Base-by-base conservation (phyloP, 1,140 invertebrate genomes). In the Drosophila sulfurigaster region DNA sequence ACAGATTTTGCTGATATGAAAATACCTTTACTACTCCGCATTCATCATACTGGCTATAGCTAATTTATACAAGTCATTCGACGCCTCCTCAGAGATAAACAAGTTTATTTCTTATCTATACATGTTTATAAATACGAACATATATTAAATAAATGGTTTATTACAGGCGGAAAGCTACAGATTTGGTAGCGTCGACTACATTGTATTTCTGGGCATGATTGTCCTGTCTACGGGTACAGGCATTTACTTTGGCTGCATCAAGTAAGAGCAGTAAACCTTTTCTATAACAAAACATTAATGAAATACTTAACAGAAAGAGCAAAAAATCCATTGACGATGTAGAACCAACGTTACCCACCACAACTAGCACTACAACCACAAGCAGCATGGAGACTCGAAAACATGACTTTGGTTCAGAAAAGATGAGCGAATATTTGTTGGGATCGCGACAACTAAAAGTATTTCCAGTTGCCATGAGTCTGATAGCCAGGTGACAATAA, bases 391-490 rank as follows among this genome's bases (percentile, higher is more conserved):
- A 57, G 41, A 63, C 56, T n/a, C 73, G 74, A 1, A 79, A 68
- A 46, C 65, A 89, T 69, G 88, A 93, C 70, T 93, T 93, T 58
- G 92, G 92, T 52, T 93, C 92, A 46, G 78, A 82, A 71, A 92
- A 91, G 64, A 90, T 95, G 70, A 94, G 94, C 68, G 96, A 96
- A 81, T 97, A 97, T 92, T 93, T 97, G 65, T 94, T 96, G 41
- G 96, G 96, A 25, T 95, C 95, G 64, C 94, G 94, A 74, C 94
- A 95, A 62, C 94, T 97, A 93, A 94, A 95, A 60, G 94, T 96
- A 7, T 96, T 97, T 82, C 96, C 96, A 0, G 96, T 97, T 20
- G 95, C 96, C n/a, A 95, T 97, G 93, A 97, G 96, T 1, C 93
- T 97, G 28, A 94, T 97, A 79, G 96, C 96, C 45, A 97, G 96